Conservation (phyloP, 2,888 invertebrate species). For the Clepsis dumicolana region DNA sequence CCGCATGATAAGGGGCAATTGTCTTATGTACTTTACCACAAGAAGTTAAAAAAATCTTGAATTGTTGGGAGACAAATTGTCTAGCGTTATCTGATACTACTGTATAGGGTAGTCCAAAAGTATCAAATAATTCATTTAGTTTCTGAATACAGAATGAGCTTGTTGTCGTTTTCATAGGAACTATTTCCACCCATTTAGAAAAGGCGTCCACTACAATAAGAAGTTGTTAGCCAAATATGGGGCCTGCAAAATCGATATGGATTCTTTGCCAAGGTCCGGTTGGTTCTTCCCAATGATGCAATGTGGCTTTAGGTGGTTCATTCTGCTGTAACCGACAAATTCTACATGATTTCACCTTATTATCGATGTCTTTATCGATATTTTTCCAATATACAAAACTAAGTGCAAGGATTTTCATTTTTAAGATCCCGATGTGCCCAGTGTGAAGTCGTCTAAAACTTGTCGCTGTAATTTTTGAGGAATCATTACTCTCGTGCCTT, state of each 20-base stretch:
- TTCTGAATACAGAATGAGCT: too few relatives aligned
- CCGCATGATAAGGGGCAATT: too few relatives aligned
- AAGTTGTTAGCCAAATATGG: neutral
- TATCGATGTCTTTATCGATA: constrained; percentile 48
- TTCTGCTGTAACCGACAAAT: constrained; percentile 30
- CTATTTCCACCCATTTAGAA: too few relatives aligned
- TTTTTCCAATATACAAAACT: constrained; percentile 46
- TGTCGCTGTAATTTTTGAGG: constrained; percentile 5
- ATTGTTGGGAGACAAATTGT: too few relatives aligned
- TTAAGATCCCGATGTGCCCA: constrained; percentile 50
- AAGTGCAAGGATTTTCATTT: constrained; percentile 49
- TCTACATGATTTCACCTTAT: constrained; percentile 34
- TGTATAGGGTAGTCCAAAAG: too few relatives aligned
- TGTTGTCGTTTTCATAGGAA: too few relatives aligned
- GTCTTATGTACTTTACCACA: too few relatives aligned
- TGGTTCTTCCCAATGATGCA: neutral
- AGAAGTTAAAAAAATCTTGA: too few relatives aligned
- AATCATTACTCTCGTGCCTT: constrained; percentile 36
- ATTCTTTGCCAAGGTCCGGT: neutral
- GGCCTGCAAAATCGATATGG: constrained; percentile 3
- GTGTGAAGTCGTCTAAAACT: constrained; percentile 35
- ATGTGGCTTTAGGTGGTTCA: neutral
- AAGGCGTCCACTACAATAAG: neutral
- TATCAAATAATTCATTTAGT: too few relatives aligned
- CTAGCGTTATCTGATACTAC: too few relatives aligned